Percentiles rank a stretch among this genome's conserved stretches.
phyloP scores from a whole-genome alignment of 2,797 vertebrate species.

The Sebastes itinus region DNA sequence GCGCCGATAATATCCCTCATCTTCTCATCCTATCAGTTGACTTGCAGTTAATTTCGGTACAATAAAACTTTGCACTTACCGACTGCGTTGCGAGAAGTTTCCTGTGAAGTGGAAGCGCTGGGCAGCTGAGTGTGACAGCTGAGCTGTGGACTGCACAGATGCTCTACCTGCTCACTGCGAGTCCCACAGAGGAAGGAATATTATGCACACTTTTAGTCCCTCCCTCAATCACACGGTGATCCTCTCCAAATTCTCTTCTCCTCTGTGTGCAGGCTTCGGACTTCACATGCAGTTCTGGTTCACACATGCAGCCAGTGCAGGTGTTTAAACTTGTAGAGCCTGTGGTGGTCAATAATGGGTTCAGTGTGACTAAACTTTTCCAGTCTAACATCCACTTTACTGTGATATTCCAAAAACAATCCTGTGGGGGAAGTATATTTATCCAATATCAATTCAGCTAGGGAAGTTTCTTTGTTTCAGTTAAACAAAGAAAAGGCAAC shows the following conservation, averaged over 20 bases:
- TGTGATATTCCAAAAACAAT: background rate
- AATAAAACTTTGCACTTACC: constrained; percentile 73
- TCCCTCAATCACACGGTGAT: constrained; percentile 79
- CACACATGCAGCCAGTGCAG: constrained; percentile 41
- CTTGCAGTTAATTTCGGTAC: background rate
- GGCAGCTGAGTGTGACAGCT: constrained; percentile 73
- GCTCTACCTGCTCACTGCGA: constrained; percentile 80
- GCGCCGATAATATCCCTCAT: background rate
- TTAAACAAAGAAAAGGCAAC: background rate
- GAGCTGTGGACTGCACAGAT: constrained; percentile 70
- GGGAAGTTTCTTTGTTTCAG: background rate
- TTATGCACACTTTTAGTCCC: constrained; percentile 79
- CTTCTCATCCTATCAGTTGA: too few species aligned
- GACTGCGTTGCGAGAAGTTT: constrained; percentile 66
- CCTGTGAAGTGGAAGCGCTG: constrained; percentile 46
- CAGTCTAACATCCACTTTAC: background rate
- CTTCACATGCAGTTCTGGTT: constrained; percentile 14
- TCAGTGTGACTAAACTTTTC: background rate
- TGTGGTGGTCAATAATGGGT: background rate
- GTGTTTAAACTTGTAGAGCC: constrained; percentile 38
- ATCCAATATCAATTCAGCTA: background rate
- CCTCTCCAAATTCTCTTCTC: constrained; percentile 67
- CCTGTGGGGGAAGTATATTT: background rate
- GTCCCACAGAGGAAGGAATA: constrained; percentile 77
- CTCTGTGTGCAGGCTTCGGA: constrained; percentile 25